These are phyloP conservation scores for Temnothorax curvispinosus DNA, from an alignment of 1,140 invertebrate species.

Conservation along the genomic window DNA sequence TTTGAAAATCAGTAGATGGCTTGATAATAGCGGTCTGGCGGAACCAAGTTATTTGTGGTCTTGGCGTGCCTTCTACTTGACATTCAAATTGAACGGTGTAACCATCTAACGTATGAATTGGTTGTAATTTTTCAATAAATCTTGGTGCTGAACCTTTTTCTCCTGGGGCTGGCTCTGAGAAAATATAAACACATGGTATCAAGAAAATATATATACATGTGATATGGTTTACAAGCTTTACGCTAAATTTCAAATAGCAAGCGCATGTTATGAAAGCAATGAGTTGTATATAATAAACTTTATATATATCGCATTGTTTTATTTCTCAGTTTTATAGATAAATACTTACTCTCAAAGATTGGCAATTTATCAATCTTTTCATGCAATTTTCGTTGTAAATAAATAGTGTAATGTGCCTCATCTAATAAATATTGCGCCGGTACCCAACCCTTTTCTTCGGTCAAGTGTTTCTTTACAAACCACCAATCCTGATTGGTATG, in stretches of 20 bases:
- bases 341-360: constrained; percentile 94
- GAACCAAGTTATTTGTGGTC: constrained; percentile 98
- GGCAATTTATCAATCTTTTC: constrained; percentile 97
- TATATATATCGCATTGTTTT: neutral
- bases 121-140: constrained; percentile 94
- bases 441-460: constrained; percentile 96
- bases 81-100: constrained; percentile 96
- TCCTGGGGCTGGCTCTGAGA: constrained; percentile 91
- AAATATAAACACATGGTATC: constrained; percentile 26
- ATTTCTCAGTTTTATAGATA: constrained; percentile 6
- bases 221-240: neutral
- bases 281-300: neutral
- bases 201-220: neutral
- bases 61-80: constrained; percentile 94
- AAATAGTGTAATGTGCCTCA: constrained; percentile 92
- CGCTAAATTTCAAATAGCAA: neutral
- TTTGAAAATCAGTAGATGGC: constrained; percentile 95
- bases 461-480: constrained; percentile 96
- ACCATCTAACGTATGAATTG: constrained; percentile 93
- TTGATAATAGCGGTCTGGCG: constrained; percentile 96
- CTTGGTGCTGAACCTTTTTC: constrained; percentile 92
- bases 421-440: constrained; percentile 95
- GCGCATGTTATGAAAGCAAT: neutral
- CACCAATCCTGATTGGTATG: constrained; percentile 94
- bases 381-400: constrained; percentile 94